Base-by-base conservation (phyloP, 2,113 vertebrate genomes). In the Xyrauchen texanus region DNA sequence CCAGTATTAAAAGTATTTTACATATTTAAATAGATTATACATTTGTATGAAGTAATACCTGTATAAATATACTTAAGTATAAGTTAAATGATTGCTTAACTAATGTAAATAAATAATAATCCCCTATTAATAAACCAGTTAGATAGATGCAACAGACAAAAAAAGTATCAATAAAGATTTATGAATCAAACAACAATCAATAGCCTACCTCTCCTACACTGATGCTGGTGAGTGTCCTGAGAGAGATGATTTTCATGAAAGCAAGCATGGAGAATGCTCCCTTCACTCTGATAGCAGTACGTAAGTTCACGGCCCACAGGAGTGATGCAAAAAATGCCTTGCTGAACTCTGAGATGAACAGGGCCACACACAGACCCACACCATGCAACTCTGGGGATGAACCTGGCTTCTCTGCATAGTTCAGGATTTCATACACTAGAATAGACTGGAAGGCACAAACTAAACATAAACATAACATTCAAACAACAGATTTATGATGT, bases 291-390 rank as follows among this genome's bases (percentile, higher is more conserved):
- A 94, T 89, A 0, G 85, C 94, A 0, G 92, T 94, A 52, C 92
- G 90, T 74, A 95, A 85, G 81, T 93, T 95, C 6, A 95, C 0
- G 0, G 93, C 94, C 93, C 93, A 95, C 42, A 93, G 46, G 8
- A 93, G 62, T 0, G 92, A 88, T 21, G 91, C 70, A 0, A 93
- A 86, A 82, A 92, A 82, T 4, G 86, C 89, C 83, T 95, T 95
- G 76, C 65, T 61, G 70, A 94, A 86, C 81, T 96, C 93, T 0
- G 92, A 73, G 65, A 45, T 6, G 72, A 95, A 94, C 78, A 95
- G 86, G 10, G 88, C 92, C 0, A 92, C 2, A 42, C 92, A 92
- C 72, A 95, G 85, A 51, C 93, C 88, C 0, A 92, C 6, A 3
- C 94, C 92, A 2, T 88, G 7, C 52, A 47, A 6, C 53, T 89